phyloP scores from a whole-genome alignment of 2,888 invertebrate species.

The Carabus problematicus region DNA sequence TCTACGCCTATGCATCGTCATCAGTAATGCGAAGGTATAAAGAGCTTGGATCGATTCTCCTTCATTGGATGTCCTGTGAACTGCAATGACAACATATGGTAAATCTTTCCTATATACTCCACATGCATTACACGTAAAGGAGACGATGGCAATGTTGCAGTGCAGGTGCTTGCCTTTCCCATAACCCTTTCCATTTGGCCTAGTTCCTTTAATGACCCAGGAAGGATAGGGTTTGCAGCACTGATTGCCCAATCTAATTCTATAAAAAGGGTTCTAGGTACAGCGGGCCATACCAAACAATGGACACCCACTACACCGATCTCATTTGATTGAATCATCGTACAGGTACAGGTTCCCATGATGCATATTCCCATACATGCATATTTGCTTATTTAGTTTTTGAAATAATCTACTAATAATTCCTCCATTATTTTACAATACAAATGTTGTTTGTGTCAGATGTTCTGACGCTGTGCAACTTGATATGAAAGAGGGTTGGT shows the following conservation, averaged over 20 bases:
- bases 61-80: constrained; percentile 32
- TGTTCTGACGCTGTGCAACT: no score
- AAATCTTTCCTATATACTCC: constrained; percentile 46
- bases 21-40: constrained; percentile 11
- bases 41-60: constrained; percentile 9
- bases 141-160: constrained; percentile 48
- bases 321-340: no score
- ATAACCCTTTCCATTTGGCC: constrained; percentile 54
- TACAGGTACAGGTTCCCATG: no score
- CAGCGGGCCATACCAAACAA: neutral
- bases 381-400: no score
- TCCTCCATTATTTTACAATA: no score
- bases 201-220: constrained; percentile 54
- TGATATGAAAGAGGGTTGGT: no score
- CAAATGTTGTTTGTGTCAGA: no score
- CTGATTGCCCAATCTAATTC: constrained; percentile 52
- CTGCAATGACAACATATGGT: constrained; percentile 51
- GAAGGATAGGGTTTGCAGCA: constrained; percentile 54
- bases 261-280: constrained; percentile 28
- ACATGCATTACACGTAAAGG: neutral
- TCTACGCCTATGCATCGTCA: constrained; percentile 1
- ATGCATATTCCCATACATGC: no score
- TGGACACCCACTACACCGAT: no score
- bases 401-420: no score
- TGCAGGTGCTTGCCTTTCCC: constrained; percentile 55